Percentiles rank a stretch among this genome's conserved stretches.
These are phyloP conservation scores for Halocynthia aurantium DNA, from an alignment of 23 tunicate genomes.

Conservation along the genomic window DNA sequence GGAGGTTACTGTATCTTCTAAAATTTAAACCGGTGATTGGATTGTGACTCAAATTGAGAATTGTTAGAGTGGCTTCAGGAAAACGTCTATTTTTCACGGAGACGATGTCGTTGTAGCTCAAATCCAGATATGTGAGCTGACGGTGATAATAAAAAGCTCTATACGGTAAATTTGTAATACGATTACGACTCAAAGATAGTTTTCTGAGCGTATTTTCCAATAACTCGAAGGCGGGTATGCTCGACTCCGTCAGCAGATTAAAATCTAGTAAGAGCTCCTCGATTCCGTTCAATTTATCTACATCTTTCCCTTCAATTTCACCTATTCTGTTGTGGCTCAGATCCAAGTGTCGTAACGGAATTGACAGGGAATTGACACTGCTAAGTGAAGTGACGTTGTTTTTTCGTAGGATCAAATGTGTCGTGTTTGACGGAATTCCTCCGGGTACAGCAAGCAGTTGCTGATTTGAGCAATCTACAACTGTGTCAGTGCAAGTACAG, in stretches of 20 bases:
- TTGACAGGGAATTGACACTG: neutral
- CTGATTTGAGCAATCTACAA: constrained; percentile 28
- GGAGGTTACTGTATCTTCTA: neutral
- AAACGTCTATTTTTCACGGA: neutral
- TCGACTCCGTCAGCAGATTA: neutral
- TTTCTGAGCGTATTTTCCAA: constrained; percentile 11
- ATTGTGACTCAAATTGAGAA: neutral
- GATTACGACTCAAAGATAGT: constrained; percentile 31
- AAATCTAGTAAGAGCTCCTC: constrained; percentile 15
- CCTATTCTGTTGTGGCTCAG: constrained; percentile 20
- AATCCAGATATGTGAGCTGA: constrained; percentile 21
- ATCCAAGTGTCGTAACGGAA: constrained; percentile 13
- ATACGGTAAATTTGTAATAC: neutral
- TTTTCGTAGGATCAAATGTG: neutral
- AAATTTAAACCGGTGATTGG: neutral
- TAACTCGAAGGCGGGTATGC: neutral
- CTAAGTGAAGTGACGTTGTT: constrained; percentile 9
- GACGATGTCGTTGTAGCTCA: constrained; percentile 27
- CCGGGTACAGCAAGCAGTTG: constrained; percentile 24
- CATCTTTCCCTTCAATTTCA: neutral
- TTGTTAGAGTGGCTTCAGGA: neutral
- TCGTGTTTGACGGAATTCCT: constrained; percentile 15
- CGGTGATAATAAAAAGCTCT: neutral
- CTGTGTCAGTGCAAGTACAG: constrained; percentile 30
- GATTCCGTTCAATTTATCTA: neutral